Evolutionary conservation across 1,140 invertebrate genomes (phyloP).

Genomic region (Paraescarpia echinospica): DNA sequence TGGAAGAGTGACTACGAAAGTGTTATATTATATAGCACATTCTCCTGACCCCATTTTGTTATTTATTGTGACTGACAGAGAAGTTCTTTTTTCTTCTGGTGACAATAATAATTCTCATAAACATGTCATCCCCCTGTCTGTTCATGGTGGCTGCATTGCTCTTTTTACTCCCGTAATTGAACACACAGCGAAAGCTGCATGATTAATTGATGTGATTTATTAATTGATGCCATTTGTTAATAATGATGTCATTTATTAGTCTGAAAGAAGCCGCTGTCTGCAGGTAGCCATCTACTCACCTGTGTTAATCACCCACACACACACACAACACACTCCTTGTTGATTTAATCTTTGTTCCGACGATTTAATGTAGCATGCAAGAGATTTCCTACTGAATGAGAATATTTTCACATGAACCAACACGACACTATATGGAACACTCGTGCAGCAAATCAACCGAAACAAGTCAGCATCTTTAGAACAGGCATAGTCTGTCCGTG

Average conservation of each 20-base stretch:
- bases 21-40: background rate
- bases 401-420: background rate
- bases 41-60: background rate
- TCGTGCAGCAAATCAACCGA: background rate
- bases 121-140: background rate
- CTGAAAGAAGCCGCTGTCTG: background rate
- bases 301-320: background rate
- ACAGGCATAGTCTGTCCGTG: background rate
- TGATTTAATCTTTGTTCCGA: background rate
- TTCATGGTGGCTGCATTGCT: background rate
- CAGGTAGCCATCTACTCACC: background rate
- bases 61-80: background rate
- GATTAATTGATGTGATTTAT: background rate
- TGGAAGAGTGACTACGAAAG: background rate
- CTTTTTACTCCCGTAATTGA: background rate
- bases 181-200: background rate
- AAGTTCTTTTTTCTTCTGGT: background rate
- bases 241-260: background rate
- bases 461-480: background rate
- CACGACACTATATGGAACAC: background rate
- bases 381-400: background rate
- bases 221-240: conserved; percentile 1
- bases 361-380: background rate
- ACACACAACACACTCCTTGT: background rate
- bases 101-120: background rate